Base-by-base conservation (phyloP, 1,140 invertebrate species). In the Dreissena rostriformis region DNA sequence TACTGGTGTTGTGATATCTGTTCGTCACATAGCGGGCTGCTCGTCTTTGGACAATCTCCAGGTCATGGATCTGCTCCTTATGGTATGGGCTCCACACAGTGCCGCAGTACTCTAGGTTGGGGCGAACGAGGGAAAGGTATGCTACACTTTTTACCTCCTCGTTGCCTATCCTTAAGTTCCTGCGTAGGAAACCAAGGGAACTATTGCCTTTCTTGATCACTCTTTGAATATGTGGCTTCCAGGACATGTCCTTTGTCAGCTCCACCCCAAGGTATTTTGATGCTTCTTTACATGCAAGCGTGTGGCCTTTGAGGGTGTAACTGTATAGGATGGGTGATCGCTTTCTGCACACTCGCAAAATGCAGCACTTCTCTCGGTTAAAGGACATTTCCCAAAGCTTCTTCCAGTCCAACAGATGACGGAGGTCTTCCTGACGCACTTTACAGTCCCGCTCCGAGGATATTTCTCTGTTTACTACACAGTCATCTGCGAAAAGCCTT, bases 21-120 rank as follows among this genome's bases (percentile, higher is more conserved):
- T 81, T 81, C 19, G 67, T 71, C 10, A 49, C 52, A 49, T 19
- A 72, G 26, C 78, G 5, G 19, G 82, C 55, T 11, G 82, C 82
- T 71, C 82, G 70, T n/a, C 82, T 22, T 63, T 84, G 82, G 19
- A 78, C 73, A 17, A 22, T 61, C n/a, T 78, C 66, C 0, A 84
- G 8, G 52, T 63, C n/a, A 2, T 71, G 22, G 14, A 84, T 84
- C 17, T 61, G 28, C 39, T 68, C 61, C 22, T 26, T 55, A 24
- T 14, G 52, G 52, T 78, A 76, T n/a, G 52, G 72, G 26, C 39
- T 75, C 73, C 73, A 63, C 14, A 75, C 55, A 12, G 73, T 75
- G 19, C 14, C 29, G 26, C 73, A 75, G 24, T 61, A 75, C 26
- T 75, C 73, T 63, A 75, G 53, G 26, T 57, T 61, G 19, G 73